Evolutionary conservation across 2,888 invertebrate genomes (phyloP), one percentile per base, ranked within the genome.

Genomic region (Hipparchia sbordonii): DNA sequence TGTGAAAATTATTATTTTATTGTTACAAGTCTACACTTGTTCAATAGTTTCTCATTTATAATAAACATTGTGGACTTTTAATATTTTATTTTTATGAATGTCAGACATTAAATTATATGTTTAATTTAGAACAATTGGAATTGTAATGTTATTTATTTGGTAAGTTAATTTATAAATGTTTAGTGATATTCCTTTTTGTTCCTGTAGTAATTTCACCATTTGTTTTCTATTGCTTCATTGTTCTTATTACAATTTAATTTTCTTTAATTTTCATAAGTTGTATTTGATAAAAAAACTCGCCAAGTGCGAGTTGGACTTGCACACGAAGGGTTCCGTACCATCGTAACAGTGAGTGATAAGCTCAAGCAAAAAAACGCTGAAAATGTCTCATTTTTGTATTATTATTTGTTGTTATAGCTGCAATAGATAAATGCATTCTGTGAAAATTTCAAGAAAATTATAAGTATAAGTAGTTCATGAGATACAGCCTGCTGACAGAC

Each of bases 101-200:
- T 4, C 23, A 59, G 33, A 33, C 10, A 10, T 60, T 10, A 6
- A 60, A 39, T 60, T 12, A 1, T 13, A 23, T 23, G 12, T 62
- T 48, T 48, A 13, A 23, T 57, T 57, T 9, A 48, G 23, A 48
- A 3, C 9, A n/a, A 63, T 39, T 39, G 2, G 39, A 63, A 63
- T 23, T 48, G 48, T 59, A 12, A 54, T 54, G 13, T 62, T 62
- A 10, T 45, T 63, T 48, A 57, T 39, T 7, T 61, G 6, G 13
- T 62, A n/a, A 62, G 46, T 62, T 62, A 62, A 13, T 48, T 61
- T 61, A 61, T 61, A 45, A n/a, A 45, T 39, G 39, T 45, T 59
- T 45, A 61, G 6, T 46, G 12, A n/a, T 46, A 61, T 61, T 61
- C 61, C 61, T 61, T 45, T 45, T 61, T 61, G 12, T 61, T 61